Evolutionary conservation across 2,797 vertebrate species (phyloP).

Genomic region (Nyctibius grandis): DNA sequence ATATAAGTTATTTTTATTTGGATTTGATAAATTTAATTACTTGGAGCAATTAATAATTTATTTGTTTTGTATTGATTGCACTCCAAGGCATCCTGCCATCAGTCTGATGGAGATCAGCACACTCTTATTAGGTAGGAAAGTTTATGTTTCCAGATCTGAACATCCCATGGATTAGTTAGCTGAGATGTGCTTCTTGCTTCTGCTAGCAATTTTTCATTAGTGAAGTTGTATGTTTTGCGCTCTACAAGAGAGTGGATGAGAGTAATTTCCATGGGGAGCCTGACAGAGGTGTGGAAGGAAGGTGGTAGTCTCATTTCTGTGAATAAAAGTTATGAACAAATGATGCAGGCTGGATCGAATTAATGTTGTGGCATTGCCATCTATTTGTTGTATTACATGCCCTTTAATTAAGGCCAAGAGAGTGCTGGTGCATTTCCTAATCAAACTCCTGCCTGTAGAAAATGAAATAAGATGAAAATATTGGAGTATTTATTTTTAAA

Average conservation of each 20-base stretch:
- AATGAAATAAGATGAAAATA: slow-evolving; percentile 8
- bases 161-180: slow-evolving; percentile 48
- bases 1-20: slow-evolving; percentile 70
- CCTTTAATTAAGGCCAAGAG: slow-evolving; percentile 53
- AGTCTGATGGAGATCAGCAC: slow-evolving; percentile 49
- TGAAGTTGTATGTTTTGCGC: background rate
- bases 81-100: slow-evolving; percentile 48
- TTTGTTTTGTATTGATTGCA: slow-evolving; percentile 66
- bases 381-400: background rate
- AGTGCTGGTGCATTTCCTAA: slow-evolving; percentile 33
- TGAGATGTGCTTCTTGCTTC: slow-evolving; percentile 52
- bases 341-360: background rate
- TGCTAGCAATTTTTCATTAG: slow-evolving; percentile 32
- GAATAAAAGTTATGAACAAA: slow-evolving; percentile 35
- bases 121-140: slow-evolving; percentile 59
- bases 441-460: slow-evolving; percentile 4
- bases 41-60: slow-evolving; percentile 73
- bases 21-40: slow-evolving; percentile 74
- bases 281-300: background rate
- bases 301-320: background rate
- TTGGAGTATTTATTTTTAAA: background rate
- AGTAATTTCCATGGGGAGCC: slow-evolving; percentile 26
- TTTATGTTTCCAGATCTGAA: slow-evolving; percentile 39
- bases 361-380: background rate
- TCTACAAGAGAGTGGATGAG: background rate